Evolutionary conservation across 2,113 vertebrate genomes (phyloP).

Genomic region (Oryzias curvinotus): DNA sequence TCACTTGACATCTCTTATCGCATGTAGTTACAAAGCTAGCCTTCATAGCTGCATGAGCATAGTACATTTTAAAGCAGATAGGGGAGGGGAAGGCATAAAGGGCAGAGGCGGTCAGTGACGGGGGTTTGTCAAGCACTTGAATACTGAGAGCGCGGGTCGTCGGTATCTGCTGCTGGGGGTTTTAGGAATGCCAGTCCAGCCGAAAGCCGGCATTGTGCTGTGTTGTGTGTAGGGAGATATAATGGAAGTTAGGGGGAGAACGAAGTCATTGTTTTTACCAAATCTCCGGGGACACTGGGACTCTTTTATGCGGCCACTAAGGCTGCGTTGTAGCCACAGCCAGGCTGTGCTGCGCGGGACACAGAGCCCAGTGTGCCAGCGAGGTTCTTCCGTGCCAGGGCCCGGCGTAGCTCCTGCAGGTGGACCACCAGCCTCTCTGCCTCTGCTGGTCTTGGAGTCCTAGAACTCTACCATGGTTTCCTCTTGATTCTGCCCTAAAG

Average conservation of each 20-base stretch:
- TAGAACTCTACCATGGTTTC: slow-evolving; percentile 38
- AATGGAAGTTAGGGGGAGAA: slow-evolving; percentile 69
- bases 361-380: slow-evolving; percentile 65
- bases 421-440: slow-evolving; percentile 47
- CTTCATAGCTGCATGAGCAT: slow-evolving; percentile 37
- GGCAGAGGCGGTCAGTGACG: slow-evolving; percentile 47
- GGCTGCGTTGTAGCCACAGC: slow-evolving; percentile 68
- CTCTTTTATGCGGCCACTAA: slow-evolving; percentile 67
- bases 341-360: slow-evolving; percentile 41
- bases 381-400: slow-evolving; percentile 63
- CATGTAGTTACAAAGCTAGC: slow-evolving; percentile 30
- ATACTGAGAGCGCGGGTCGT: slow-evolving; percentile 36
- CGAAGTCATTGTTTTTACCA: slow-evolving; percentile 62
- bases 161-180: slow-evolving; percentile 64
- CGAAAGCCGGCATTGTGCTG: slow-evolving; percentile 68
- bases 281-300: slow-evolving; percentile 64
- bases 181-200: slow-evolving; percentile 66
- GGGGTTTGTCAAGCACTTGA: slow-evolving; percentile 34
- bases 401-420: slow-evolving; percentile 54
- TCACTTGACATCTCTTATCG: slow-evolving; percentile 17
- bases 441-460: slow-evolving; percentile 26
- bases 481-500: neutral
- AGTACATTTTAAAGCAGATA: slow-evolving; percentile 31
- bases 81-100: slow-evolving; percentile 30
- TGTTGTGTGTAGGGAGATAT: slow-evolving; percentile 60